These are phyloP conservation scores for Lydus trimaculatus DNA, from an alignment of 2,888 invertebrate genomes.

Conservation along the genomic window DNA sequence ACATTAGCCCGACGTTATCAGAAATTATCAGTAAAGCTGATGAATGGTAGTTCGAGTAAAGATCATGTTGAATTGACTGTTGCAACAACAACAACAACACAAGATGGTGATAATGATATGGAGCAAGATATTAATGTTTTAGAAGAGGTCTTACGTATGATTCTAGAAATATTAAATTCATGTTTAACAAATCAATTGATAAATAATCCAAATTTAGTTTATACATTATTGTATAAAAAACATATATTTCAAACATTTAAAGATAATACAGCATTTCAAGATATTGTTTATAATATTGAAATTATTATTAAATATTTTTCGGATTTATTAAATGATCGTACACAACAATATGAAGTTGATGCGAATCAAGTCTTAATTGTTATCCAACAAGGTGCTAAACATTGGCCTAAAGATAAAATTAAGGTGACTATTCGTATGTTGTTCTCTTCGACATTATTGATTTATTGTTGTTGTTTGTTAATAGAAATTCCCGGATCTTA, in stretches of 20 bases:
- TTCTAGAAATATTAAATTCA: conserved; percentile 97
- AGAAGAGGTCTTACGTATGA: conserved; percentile 96
- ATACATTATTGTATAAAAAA: conserved; percentile 92
- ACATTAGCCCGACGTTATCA: conserved; percentile 88
- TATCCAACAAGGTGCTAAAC: conserved; percentile 89
- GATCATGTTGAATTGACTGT: conserved; percentile 40
- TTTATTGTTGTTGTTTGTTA: conserved; percentile 42
- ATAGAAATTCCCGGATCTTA: conserved; percentile 98
- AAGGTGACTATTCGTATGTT: conserved; percentile 68
- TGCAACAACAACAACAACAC: conserved; percentile 33
- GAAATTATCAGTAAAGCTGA: conserved; percentile 63
- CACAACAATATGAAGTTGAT: conserved; percentile 73
- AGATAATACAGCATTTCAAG: conserved; percentile 88
- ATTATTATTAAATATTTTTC: conserved; percentile 82
- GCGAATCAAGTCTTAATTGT: conserved; percentile 87
- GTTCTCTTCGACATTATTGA: conserved; percentile 12
- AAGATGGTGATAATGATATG: conserved; percentile 53
- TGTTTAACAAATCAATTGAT: conserved; percentile 87
- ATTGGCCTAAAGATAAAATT: conserved; percentile 93
- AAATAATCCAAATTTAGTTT: conserved; percentile 91
- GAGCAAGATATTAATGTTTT: conserved; percentile 90
- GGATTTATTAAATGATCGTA: conserved; percentile 67
- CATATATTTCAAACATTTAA: conserved; percentile 88
- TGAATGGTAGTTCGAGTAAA: conserved; percentile 36
- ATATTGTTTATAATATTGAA: conserved; percentile 94